Evolutionary conservation across 2,113 vertebrate species (phyloP).

Genomic region (Zosterops japonicus): DNA sequence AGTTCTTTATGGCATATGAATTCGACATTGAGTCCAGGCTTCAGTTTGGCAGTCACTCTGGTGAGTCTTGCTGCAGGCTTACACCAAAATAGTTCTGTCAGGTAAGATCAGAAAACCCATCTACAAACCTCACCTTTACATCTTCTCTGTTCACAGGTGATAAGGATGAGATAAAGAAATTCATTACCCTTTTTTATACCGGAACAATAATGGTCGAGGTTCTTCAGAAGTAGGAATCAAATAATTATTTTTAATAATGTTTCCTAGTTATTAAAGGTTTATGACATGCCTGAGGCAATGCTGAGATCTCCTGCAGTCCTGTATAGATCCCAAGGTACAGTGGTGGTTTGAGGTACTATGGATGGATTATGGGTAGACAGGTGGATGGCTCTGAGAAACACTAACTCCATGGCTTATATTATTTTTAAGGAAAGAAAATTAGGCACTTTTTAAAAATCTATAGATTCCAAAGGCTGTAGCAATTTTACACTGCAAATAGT

Average conservation of each 20-base stretch:
- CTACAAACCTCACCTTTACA: neutral
- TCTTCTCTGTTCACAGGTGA: neutral
- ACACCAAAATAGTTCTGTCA: neutral
- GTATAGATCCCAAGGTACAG: neutral
- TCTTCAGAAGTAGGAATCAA: neutral
- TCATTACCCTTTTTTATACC: neutral
- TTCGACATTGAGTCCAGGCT: neutral
- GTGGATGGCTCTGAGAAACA: neutral
- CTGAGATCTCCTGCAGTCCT: neutral
- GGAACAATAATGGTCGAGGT: neutral
- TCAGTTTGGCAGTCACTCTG: neutral
- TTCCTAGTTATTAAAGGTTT: neutral
- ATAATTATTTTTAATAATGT: neutral
- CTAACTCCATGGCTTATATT: neutral
- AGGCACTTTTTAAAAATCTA: neutral
- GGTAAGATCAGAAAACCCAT: neutral
- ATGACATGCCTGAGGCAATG: neutral
- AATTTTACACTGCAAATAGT: neutral
- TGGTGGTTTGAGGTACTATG: neutral
- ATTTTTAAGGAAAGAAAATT: neutral
- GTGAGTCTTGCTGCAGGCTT: neutral
- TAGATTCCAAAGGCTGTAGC: neutral
- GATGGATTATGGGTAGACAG: neutral
- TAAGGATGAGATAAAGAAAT: neutral
- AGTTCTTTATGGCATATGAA: neutral